Percentiles rank a stretch among this genome's conserved stretches.
Evolutionary conservation across 2,113 vertebrate genomes (phyloP).

Genomic region (Pterocles burchelli): DNA sequence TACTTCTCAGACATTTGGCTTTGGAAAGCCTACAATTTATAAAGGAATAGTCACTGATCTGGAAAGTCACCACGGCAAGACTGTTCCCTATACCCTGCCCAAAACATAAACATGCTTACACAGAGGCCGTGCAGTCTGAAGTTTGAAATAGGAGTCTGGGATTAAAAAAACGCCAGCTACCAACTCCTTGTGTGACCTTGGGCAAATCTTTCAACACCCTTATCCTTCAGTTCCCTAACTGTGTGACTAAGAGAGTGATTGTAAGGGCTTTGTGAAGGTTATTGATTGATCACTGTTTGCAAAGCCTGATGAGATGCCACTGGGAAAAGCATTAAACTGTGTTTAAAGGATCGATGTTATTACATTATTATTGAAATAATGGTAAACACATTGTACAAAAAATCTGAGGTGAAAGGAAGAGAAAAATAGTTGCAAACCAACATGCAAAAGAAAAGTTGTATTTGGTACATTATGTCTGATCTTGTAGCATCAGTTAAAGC

Average conservation of each 20-base stretch:
- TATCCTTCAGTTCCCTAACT: not conserved
- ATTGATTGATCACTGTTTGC: conserved; percentile 19
- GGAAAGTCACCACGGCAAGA: conserved; percentile 54
- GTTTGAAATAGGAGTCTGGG: not conserved
- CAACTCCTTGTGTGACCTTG: not conserved
- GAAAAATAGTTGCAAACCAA: not conserved
- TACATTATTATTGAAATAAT: not conserved
- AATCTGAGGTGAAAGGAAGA: not conserved
- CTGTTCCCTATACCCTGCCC: conserved; percentile 27
- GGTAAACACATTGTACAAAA: not conserved
- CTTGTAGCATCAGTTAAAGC: not conserved
- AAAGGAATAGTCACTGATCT: conserved; percentile 55
- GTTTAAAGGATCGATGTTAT: not conserved
- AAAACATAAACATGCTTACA: conserved; percentile 39
- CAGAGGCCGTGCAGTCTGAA: not conserved
- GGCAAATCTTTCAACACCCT: not conserved
- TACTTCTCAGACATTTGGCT: conserved; percentile 46
- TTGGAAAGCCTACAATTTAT: conserved; percentile 34
- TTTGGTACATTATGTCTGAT: not conserved
- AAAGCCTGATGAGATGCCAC: not conserved
- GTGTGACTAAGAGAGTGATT: not conserved
- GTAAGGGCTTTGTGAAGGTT: not conserved
- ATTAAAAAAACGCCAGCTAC: not conserved
- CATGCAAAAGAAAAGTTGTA: not conserved
- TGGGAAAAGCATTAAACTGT: not conserved